Conservation (phyloP, 2,888 invertebrate species). For the Lobophora halterata region DNA sequence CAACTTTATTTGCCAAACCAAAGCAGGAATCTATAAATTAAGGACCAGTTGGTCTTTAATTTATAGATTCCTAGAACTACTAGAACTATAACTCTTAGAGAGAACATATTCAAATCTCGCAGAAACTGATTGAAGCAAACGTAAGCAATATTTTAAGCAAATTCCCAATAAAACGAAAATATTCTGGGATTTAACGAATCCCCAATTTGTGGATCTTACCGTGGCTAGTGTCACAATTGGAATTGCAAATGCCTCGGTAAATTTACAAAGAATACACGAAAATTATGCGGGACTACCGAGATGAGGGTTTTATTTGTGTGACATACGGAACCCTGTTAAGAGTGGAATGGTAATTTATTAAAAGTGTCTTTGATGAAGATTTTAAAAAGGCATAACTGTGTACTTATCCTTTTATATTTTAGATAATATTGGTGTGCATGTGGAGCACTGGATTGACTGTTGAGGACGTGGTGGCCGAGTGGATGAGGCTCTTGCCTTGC, state of each 20-base stretch:
- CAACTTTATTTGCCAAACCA: no score
- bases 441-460: no score
- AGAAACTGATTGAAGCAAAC: slow-evolving; percentile 19
- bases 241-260: slow-evolving; percentile 64
- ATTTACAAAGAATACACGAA: slow-evolving; percentile 66
- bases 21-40: no score
- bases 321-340: slow-evolving; percentile 43
- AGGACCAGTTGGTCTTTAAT: no score
- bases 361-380: slow-evolving; percentile 34
- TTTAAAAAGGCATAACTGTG: no score
- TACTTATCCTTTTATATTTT: no score
- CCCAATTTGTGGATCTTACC: slow-evolving; percentile 36
- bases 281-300: slow-evolving; percentile 57
- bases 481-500: no score
- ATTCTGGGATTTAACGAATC: slow-evolving; percentile 36
- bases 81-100: background rate
- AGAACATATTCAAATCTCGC: slow-evolving; percentile 13
- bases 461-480: no score
- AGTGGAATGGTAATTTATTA: slow-evolving; percentile 40
- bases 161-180: slow-evolving; percentile 31
- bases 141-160: slow-evolving; percentile 31
- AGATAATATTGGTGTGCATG: no score
- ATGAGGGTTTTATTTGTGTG: slow-evolving; percentile 46
- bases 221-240: slow-evolving; percentile 45
- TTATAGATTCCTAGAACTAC: slow-evolving; percentile 1